phyloP scores from a whole-genome alignment of 2,888 invertebrate genomes.

The Lasioglossum zephyrum region DNA sequence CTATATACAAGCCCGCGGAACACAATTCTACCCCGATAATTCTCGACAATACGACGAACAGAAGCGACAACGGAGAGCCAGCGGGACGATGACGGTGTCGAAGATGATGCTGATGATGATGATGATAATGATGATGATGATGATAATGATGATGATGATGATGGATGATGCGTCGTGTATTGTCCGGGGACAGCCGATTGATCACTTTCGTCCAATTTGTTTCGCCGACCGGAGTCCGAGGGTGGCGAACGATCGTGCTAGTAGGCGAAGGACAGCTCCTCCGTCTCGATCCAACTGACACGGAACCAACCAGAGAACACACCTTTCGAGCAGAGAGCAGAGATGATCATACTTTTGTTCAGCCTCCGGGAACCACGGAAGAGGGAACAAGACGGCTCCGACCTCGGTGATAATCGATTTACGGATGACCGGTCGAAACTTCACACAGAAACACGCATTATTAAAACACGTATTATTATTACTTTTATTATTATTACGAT shows the following conservation, averaged over 20 bases:
- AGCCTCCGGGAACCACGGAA: conserved; percentile 7
- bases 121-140: neutral
- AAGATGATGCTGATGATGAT: neutral
- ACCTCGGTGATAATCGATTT: conserved; percentile 20
- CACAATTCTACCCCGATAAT: conserved; percentile 16
- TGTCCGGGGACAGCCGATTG: conserved; percentile 26
- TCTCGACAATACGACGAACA: conserved; percentile 49
- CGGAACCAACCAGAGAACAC: conserved; percentile 3
- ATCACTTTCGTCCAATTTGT: conserved; percentile 46
- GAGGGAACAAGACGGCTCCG: conserved; percentile 31
- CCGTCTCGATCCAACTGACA: neutral
- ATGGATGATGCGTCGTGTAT: neutral
- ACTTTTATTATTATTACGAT: neutral
- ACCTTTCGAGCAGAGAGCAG: neutral
- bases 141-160: neutral
- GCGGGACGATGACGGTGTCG: neutral
- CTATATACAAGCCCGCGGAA: neutral
- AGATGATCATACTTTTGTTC: conserved; percentile 21
- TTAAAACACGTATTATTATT: neutral
- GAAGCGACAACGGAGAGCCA: neutral
- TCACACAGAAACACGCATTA: conserved; percentile 10
- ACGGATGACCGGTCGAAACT: conserved; percentile 8
- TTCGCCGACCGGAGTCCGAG: conserved; percentile 9
- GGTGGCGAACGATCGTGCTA: neutral
- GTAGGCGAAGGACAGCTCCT: neutral